Conservation (phyloP, 2,113 vertebrate species). For the Hassar affinis region DNA sequence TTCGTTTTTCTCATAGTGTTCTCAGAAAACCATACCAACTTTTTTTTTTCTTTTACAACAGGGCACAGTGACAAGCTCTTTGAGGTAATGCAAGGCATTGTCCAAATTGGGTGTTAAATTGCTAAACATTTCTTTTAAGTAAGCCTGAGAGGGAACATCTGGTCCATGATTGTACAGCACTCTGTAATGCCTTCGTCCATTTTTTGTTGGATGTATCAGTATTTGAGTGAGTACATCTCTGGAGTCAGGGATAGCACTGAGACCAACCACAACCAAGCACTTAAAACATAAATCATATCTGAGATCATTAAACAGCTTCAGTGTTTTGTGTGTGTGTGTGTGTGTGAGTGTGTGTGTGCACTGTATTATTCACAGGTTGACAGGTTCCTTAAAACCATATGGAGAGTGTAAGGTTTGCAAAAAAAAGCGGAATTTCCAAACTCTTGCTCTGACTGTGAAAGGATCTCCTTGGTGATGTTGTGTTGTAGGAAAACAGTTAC, state of each 20-base stretch:
- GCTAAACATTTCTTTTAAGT: neutral
- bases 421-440: slow-evolving; percentile 22
- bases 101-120: neutral
- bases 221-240: neutral
- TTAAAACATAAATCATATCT: slow-evolving; percentile 18
- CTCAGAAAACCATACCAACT: neutral
- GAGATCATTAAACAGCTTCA: slow-evolving; percentile 22
- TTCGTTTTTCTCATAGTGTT: neutral
- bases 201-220: neutral
- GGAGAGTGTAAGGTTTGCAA: neutral
- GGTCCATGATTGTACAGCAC: neutral
- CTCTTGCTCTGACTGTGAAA: neutral
- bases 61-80: neutral
- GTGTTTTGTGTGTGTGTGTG: no score
- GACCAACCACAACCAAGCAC: slow-evolving; percentile 21
- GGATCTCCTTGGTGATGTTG: slow-evolving; percentile 42
- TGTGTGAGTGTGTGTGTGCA: neutral
- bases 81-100: neutral
- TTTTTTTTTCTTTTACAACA: neutral
- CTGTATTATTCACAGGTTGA: neutral
- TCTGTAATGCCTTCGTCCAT: neutral
- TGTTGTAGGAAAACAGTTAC: slow-evolving; percentile 42
- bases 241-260: slow-evolving; percentile 15
- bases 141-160: slow-evolving; percentile 35
- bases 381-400: slow-evolving; percentile 22